phyloP scores from a whole-genome alignment of 2,888 invertebrate genomes.

The Ctena decussata region DNA sequence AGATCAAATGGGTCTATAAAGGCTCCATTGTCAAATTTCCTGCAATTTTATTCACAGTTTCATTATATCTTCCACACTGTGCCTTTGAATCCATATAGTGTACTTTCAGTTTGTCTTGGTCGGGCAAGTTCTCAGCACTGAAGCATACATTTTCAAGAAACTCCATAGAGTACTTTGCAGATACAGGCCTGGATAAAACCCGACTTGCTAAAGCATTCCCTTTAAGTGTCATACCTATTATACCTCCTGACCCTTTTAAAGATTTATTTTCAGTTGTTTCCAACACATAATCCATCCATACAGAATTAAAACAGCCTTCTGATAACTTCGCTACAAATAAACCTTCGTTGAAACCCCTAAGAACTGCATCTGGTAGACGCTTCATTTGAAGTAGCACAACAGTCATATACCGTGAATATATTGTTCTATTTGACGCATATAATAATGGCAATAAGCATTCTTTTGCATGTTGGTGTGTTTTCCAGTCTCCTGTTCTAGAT shows the following conservation, averaged over 20 bases:
- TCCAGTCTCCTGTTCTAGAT: not conserved
- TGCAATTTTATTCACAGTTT: not conserved
- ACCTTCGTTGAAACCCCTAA: conserved; percentile 16
- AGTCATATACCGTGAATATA: conserved; percentile 30
- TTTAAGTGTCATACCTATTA: conserved; percentile 24
- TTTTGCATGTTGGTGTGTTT: conserved; percentile 20
- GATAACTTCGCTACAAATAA: conserved; percentile 16
- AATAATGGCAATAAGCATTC: not conserved
- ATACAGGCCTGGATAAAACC: conserved; percentile 29
- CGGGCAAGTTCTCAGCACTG: not conserved
- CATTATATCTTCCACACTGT: not conserved
- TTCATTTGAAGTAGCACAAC: conserved; percentile 17
- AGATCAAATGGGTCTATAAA: not conserved
- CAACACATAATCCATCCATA: conserved; percentile 35
- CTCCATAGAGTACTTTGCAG: conserved; percentile 18
- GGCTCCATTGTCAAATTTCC: not conserved
- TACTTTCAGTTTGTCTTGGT: not conserved
- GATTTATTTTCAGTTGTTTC: conserved; percentile 34
- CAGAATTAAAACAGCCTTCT: conserved; percentile 26
- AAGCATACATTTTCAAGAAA: not conserved
- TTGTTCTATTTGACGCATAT: conserved; percentile 27
- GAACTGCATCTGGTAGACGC: conserved; percentile 16
- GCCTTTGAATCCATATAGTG: not conserved
- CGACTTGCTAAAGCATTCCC: conserved; percentile 29
- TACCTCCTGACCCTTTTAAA: conserved; percentile 22